Evolutionary conservation across 2,888 invertebrate genomes (phyloP).

Genomic region (Drosophila prolongata): DNA sequence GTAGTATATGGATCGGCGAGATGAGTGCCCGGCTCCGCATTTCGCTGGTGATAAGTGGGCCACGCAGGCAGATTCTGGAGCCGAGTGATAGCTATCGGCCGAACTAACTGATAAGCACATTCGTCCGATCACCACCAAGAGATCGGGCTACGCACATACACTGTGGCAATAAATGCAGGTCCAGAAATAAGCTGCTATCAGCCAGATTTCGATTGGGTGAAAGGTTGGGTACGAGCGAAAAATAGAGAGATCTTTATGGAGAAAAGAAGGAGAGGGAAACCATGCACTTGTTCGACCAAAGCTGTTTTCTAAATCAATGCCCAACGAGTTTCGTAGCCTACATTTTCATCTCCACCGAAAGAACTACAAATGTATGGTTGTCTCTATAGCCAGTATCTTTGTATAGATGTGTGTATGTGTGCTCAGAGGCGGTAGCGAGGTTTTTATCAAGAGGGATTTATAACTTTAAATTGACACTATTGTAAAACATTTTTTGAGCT

Average conservation of each 20-base stretch:
- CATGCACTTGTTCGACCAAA: constrained; percentile 38
- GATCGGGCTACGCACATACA: constrained; percentile 17
- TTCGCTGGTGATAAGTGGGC: constrained; percentile 43
- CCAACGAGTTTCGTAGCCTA: constrained; percentile 78
- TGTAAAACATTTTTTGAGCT: neutral
- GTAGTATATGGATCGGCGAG: constrained; percentile 23
- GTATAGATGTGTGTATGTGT: neutral
- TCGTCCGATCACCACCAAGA: constrained; percentile 20
- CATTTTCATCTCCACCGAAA: constrained; percentile 62
- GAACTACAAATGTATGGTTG: constrained; percentile 62
- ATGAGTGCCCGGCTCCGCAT: constrained; percentile 12
- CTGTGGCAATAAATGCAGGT: constrained; percentile 21
- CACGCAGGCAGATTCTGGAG: constrained; percentile 43
- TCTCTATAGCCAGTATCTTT: constrained; percentile 52
- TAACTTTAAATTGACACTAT: neutral
- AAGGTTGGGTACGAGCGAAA: constrained; percentile 30
- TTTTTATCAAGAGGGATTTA: neutral
- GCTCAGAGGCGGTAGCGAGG: constrained; percentile 5
- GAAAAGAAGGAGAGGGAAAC: constrained; percentile 1
- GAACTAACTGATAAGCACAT: constrained; percentile 29
- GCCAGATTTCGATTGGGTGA: constrained; percentile 36
- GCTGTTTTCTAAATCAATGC: constrained; percentile 75
- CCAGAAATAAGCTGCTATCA: constrained; percentile 34
- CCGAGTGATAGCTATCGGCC: constrained; percentile 32
- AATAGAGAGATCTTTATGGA: constrained; percentile 14